Conservation (phyloP, 2,888 invertebrate genomes). For the Andrena minutula region DNA sequence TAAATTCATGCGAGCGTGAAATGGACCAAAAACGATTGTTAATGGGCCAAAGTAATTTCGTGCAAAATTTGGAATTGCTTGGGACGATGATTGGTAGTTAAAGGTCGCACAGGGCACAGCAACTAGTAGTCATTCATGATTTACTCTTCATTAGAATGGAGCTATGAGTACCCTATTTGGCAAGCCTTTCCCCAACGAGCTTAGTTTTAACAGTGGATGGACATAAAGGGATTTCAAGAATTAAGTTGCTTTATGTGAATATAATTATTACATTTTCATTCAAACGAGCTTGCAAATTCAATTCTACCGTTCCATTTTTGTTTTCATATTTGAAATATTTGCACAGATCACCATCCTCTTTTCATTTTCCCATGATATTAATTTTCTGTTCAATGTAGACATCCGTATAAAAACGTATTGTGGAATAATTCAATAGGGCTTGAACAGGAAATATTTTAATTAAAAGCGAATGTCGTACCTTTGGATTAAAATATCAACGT, state of each 20-base stretch:
- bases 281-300: neutral
- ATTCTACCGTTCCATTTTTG: neutral
- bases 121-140: conserved; percentile 69
- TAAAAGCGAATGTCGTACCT: conserved; percentile 2
- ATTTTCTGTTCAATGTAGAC: neutral
- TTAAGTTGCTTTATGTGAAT: conserved; percentile 46
- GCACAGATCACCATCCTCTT: neutral
- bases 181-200: conserved; percentile 59
- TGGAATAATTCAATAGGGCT: neutral
- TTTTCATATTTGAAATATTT: neutral
- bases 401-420: neutral
- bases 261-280: conserved; percentile 42
- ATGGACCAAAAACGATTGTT: too few relatives aligned
- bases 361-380: neutral
- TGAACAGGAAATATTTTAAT: neutral
- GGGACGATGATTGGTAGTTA: conserved; percentile 42
- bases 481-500: neutral
- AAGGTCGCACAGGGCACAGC: conserved; percentile 36
- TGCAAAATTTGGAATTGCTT: too few relatives aligned
- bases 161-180: conserved; percentile 54
- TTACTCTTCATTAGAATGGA: conserved; percentile 68
- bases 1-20: too few relatives aligned
- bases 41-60: too few relatives aligned
- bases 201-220: conserved; percentile 65
- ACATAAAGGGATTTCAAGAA: conserved; percentile 73